Percentiles rank a stretch among this genome's conserved stretches.
Conservation (phyloP, 2,888 invertebrate genomes). For the Luperina testacea region DNA sequence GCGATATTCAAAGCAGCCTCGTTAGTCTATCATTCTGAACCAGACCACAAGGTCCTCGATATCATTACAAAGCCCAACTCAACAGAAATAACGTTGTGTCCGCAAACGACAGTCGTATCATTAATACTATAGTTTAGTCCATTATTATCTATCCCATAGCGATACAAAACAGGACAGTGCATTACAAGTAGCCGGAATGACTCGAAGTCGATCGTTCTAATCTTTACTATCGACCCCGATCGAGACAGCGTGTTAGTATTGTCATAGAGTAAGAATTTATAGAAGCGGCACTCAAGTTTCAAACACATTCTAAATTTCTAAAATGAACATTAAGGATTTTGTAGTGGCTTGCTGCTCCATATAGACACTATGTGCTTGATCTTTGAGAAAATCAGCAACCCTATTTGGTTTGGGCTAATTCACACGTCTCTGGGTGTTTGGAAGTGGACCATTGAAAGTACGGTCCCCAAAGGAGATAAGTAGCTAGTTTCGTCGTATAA, state of each 20-base stretch:
- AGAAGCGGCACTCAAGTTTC: background rate
- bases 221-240: constrained; percentile 60
- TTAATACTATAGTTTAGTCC: constrained; percentile 28
- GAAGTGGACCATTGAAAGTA: background rate
- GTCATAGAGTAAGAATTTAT: constrained; percentile 31
- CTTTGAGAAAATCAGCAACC: background rate
- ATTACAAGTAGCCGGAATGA: constrained; percentile 46
- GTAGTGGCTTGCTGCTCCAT: background rate
- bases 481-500: too few species aligned
- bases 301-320: background rate
- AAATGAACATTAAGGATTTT: background rate
- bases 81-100: constrained; percentile 9
- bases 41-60: constrained; percentile 14
- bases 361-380: background rate
- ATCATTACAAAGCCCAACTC: constrained; percentile 16
- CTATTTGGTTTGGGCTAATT: background rate
- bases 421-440: background rate
- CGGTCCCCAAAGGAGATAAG: too few species aligned
- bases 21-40: constrained; percentile 10
- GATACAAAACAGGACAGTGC: constrained; percentile 48
- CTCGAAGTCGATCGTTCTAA: constrained; percentile 40
- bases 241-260: constrained; percentile 51
- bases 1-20: constrained; percentile 18
- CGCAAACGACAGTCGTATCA: constrained; percentile 14
- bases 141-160: constrained; percentile 30